Conservation (phyloP, 2,888 invertebrate genomes). For the Hydrotaea cyrtoneurina region DNA sequence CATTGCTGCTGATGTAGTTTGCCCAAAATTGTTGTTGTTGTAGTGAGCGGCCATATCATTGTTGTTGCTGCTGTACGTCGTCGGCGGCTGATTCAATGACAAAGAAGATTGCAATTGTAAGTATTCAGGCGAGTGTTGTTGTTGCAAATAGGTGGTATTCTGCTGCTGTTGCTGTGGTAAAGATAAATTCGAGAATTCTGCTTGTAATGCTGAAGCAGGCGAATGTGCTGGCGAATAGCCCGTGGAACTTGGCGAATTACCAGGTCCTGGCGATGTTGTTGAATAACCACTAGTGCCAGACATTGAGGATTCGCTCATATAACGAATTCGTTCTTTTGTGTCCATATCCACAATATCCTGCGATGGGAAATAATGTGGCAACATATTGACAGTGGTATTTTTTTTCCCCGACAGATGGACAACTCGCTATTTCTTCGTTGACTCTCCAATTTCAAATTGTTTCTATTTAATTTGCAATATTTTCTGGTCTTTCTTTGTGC, state of each 20-base stretch:
- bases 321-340: slow-evolving; percentile 73
- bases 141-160: slow-evolving; percentile 37
- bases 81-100: neutral
- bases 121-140: slow-evolving; percentile 48
- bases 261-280: slow-evolving; percentile 68
- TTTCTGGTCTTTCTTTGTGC: slow-evolving; percentile 11
- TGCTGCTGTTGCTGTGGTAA: slow-evolving; percentile 71
- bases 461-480: slow-evolving; percentile 3
- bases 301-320: slow-evolving; percentile 72
- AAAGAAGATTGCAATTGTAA: slow-evolving; percentile 48
- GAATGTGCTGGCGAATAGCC: slow-evolving; percentile 74
- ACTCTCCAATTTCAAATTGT: neutral
- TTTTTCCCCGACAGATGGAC: slow-evolving; percentile 20
- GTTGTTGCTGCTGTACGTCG: slow-evolving; percentile 19
- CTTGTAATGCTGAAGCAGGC: slow-evolving; percentile 72
- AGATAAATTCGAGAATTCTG: slow-evolving; percentile 75
- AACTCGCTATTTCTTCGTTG: neutral
- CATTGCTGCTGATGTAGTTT: neutral
- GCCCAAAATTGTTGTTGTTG: slow-evolving; percentile 34
- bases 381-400: slow-evolving; percentile 24
- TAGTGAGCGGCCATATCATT: slow-evolving; percentile 48
- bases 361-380: slow-evolving; percentile 36
- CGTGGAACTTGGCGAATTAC: slow-evolving; percentile 59
- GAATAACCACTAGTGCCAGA: slow-evolving; percentile 76
- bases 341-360: slow-evolving; percentile 74